A percentile compares a stretch with the other conserved stretches of the same genome.
phyloP scores from a whole-genome alignment of 2,888 invertebrate species.

The Portevinia maculata region DNA sequence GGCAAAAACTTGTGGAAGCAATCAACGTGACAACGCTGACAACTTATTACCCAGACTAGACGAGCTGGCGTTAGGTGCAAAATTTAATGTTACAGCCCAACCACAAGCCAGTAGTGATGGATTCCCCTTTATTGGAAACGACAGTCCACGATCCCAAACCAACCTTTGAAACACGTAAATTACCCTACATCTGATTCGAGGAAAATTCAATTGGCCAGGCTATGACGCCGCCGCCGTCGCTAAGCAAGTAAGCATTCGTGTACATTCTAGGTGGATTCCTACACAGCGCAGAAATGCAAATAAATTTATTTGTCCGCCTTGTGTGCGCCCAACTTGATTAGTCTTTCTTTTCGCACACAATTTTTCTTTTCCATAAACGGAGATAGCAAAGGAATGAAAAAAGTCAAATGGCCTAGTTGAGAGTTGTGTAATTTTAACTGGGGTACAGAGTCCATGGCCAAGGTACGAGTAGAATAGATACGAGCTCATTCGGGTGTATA shows the following conservation, averaged over 20 bases:
- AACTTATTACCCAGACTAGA: conserved; percentile 40
- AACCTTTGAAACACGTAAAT: conserved; percentile 19
- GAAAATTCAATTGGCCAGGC: conserved; percentile 14
- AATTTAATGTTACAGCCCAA: conserved; percentile 37
- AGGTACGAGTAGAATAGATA: conserved; percentile 20
- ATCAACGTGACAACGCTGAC: conserved; percentile 29
- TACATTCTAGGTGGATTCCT: conserved; percentile 14
- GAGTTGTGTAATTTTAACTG: conserved; percentile 60
- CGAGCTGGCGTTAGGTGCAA: conserved; percentile 35
- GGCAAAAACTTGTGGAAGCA: conserved; percentile 46
- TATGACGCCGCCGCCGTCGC: background rate
- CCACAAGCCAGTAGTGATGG: conserved; percentile 4
- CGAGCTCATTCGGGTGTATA: conserved; percentile 37
- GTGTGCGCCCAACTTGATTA: conserved; percentile 20
- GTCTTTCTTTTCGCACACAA: conserved; percentile 39
- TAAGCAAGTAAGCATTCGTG: background rate
- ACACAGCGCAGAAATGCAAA: conserved; percentile 6
- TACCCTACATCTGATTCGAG: conserved; percentile 14
- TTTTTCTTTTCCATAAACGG: conserved; percentile 45
- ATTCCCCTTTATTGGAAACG: conserved; percentile 8
- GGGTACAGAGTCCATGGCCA: conserved; percentile 52
- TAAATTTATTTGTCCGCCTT: conserved; percentile 40
- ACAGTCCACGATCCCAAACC: background rate
- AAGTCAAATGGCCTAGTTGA: conserved; percentile 56
- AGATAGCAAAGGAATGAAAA: conserved; percentile 2